These are phyloP conservation scores for Amorpha juglandis DNA, from an alignment of 2,888 invertebrate species.

Conservation along the genomic window DNA sequence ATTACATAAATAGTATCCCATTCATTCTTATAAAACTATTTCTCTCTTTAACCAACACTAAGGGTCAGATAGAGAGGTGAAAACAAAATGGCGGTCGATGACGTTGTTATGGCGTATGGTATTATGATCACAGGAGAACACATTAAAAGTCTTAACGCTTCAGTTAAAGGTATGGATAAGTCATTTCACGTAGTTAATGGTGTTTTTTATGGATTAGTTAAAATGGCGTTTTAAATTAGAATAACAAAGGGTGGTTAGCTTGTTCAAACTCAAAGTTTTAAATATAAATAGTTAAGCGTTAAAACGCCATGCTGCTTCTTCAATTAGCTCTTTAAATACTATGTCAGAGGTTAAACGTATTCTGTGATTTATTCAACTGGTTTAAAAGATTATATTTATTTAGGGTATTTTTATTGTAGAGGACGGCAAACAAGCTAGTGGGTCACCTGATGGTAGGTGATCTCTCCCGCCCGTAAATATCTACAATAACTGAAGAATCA, in stretches of 20 bases:
- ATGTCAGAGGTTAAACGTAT: neutral
- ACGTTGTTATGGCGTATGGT: conserved; percentile 34
- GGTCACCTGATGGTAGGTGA: too few species aligned
- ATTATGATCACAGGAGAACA: conserved; percentile 33
- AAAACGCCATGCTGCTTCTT: neutral
- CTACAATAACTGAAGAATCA: too few species aligned
- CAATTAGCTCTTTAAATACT: neutral
- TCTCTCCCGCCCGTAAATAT: too few species aligned
- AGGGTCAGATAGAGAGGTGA: conserved; percentile 49
- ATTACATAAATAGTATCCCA: conserved; percentile 57
- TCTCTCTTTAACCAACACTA: conserved; percentile 43
- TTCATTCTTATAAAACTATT: conserved; percentile 46
- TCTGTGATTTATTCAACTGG: neutral
- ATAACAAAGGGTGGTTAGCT: conserved; percentile 18
- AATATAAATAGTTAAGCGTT: neutral
- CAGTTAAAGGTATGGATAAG: conserved; percentile 42
- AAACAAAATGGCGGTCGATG: conserved; percentile 42
- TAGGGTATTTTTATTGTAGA: too few species aligned
- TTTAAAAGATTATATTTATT: too few species aligned
- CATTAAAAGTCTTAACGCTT: conserved; percentile 49
- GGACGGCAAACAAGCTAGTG: too few species aligned
- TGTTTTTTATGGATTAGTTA: conserved; percentile 30
- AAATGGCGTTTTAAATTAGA: conserved; percentile 21
- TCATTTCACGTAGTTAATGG: conserved; percentile 42
- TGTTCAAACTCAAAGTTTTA: neutral